Percentiles rank a stretch among this genome's conserved stretches.
phyloP scores from a whole-genome alignment of 2,888 invertebrate genomes.

The Hipparchia sbordonii region DNA sequence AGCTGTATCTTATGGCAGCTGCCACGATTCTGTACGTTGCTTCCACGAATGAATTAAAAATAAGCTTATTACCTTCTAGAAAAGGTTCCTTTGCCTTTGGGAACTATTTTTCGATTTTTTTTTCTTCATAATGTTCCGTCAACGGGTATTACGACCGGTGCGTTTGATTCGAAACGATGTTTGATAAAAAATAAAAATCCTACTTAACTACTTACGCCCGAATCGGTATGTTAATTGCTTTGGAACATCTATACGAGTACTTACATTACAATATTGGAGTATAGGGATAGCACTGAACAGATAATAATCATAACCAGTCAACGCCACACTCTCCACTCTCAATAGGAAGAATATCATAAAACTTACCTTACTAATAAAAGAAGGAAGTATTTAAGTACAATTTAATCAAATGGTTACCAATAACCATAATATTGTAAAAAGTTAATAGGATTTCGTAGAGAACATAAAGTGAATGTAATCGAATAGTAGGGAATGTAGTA shows the following conservation, averaged over 20 bases:
- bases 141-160: conserved; percentile 66
- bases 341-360: neutral
- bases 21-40: conserved; percentile 66
- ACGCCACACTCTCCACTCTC: neutral
- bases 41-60: conserved; percentile 66
- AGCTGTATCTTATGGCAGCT: conserved; percentile 72
- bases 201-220: conserved; percentile 49
- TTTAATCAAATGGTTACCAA: neutral
- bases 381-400: neutral
- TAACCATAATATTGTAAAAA: neutral
- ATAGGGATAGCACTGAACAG: neutral
- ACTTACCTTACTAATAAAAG: neutral
- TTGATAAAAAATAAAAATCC: conserved; percentile 55
- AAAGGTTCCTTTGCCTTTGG: conserved; percentile 61
- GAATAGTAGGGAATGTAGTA: neutral
- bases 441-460: conserved; percentile 1
- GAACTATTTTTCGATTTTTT: conserved; percentile 35
- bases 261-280: neutral
- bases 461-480: neutral
- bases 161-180: conserved; percentile 60
- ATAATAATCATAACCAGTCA: conserved; percentile 2
- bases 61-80: conserved; percentile 72
- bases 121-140: conserved; percentile 60
- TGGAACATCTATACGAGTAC: conserved; percentile 19
- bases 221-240: conserved; percentile 47